These are phyloP conservation scores for Phalacrocorax brasilianus DNA, from an alignment of 2,113 vertebrate species.

Conservation along the genomic window DNA sequence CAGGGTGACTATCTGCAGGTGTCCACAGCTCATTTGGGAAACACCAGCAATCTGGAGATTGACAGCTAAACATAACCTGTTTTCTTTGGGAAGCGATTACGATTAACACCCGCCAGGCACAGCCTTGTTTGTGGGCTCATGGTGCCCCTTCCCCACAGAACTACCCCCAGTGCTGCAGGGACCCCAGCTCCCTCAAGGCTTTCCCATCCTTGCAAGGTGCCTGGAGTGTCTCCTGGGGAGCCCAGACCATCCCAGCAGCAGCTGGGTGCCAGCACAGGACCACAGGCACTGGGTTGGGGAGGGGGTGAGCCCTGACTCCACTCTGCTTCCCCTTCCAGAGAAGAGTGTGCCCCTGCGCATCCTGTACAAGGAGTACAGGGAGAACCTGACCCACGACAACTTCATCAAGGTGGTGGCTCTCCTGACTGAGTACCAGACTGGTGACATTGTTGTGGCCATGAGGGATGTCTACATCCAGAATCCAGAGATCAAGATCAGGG, in stretches of 20 bases:
- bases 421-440: constrained; percentile 69
- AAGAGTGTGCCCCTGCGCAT: constrained; percentile 79
- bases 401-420: constrained; percentile 87
- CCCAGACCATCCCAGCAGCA: neutral
- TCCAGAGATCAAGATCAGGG: constrained; percentile 88
- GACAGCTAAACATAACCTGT: neutral
- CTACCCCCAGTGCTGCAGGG: neutral
- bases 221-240: neutral
- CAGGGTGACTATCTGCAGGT: neutral
- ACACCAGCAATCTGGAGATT: rapidly evolving
- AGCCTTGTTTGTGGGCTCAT: neutral
- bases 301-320: neutral
- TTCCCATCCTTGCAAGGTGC: rapidly evolving
- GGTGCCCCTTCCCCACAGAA: neutral
- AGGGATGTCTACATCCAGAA: constrained; percentile 87
- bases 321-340: constrained; percentile 67
- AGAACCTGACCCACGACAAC: constrained; percentile 83
- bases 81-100: neutral
- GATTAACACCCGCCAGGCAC: neutral
- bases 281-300: rapidly evolving
- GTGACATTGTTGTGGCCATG: constrained; percentile 63
- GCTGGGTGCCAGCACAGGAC: rapidly evolving
- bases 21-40: neutral
- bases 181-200: neutral
- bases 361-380: constrained; percentile 82